Evolutionary conservation across 1,140 invertebrate genomes (phyloP), one percentile per base, ranked within the genome.

Genomic region (Augochlora pura): DNA sequence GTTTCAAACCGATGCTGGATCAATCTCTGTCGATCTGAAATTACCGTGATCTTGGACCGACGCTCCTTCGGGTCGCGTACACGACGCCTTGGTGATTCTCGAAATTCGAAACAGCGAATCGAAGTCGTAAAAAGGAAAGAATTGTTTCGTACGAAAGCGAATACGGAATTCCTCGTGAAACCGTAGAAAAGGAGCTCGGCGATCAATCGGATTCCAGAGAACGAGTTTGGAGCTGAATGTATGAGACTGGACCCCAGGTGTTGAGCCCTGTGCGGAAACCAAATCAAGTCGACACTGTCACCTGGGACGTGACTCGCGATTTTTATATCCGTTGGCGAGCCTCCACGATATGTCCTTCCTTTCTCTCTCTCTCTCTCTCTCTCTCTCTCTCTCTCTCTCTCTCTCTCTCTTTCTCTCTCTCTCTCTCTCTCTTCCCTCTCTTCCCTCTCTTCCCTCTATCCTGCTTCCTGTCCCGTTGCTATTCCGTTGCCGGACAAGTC

Each of bases 231-330:
- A 90, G 87, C 91, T 92, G 91, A 91, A 92, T 93, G 91, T 90
- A 92, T 88, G 88, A 90, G 89, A 89, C 91, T 93, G 92, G 91
- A 93, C 92, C 92, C 92, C 92, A 93, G 92, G 92, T 93, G 92
- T 93, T 93, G 92, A 93, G 92, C 92, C 92, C 92, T 93, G 92
- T 93, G 92, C 92, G 92, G 92, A 90, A 93, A 93, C 92, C 92
- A 93, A 93, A 93, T 93, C 92, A 93, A 93, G 88, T 92, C 91
- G 91, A 92, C 91, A 92, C 92, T 93, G 92, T 93, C 92, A 93
- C 92, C 91, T 93, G 91, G 92, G 89, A 93, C 92, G 92, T 93
- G 92, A 93, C 91, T 91, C 91, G 90, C 90, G 91, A 84, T 77
- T 86, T 84, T 86, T 83, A 77, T 65, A 86, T 79, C 72, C 85